Evolutionary conservation across 2,113 vertebrate genomes (phyloP).

Genomic region (Scalopus aquaticus): DNA sequence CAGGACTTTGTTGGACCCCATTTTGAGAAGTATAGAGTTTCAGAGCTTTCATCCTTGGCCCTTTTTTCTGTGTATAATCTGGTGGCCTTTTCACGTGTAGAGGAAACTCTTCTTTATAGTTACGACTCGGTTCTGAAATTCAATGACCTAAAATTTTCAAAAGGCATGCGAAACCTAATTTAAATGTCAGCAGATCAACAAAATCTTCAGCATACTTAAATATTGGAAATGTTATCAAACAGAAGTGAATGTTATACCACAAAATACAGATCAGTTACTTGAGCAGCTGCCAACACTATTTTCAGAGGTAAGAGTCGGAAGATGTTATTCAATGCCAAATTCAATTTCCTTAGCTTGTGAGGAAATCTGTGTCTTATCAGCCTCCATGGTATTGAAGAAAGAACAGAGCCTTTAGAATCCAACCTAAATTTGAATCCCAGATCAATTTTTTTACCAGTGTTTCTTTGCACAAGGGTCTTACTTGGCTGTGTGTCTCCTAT

Average conservation of each 20-base stretch:
- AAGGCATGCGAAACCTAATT: conserved; percentile 61
- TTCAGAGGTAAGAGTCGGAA: conserved; percentile 73
- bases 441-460: background rate
- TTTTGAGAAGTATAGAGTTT: background rate
- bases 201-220: conserved; percentile 59
- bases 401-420: conserved; percentile 22
- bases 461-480: background rate
- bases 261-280: conserved; percentile 71
- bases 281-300: conserved; percentile 77
- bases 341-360: conserved; percentile 49
- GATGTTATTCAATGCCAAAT: conserved; percentile 70
- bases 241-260: conserved; percentile 70
- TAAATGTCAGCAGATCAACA: conserved; percentile 72
- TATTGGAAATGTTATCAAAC: conserved; percentile 74
- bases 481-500: conserved; percentile 6
- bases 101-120: conserved; percentile 9
- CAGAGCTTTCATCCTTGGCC: background rate
- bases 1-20: background rate
- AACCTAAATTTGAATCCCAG: conserved; percentile 29
- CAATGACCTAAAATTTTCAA: conserved; percentile 69
- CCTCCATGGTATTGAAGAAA: background rate
- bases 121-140: conserved; percentile 57
- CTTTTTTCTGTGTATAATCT: background rate
- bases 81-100: conserved; percentile 3
- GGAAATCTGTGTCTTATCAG: conserved; percentile 56